phyloP scores from a whole-genome alignment of 2,113 vertebrate species.

The Chinchilla lanigera region DNA sequence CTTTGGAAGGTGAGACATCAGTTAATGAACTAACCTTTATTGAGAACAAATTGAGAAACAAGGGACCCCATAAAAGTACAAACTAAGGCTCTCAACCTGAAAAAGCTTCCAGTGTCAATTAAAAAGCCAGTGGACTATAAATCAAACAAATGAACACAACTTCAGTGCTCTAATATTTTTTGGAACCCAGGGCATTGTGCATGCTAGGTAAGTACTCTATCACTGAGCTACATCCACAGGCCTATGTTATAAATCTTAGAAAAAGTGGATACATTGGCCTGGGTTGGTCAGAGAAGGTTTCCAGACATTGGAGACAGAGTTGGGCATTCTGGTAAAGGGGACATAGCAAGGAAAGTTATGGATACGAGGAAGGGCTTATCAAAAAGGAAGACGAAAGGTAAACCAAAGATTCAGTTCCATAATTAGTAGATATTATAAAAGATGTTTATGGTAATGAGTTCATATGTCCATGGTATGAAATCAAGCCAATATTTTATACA shows the following conservation, averaged over 20 bases:
- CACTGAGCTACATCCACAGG: not conserved
- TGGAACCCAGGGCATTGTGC: not conserved
- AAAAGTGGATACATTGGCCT: not conserved
- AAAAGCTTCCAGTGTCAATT: not conserved
- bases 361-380: not conserved
- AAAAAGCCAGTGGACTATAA: not conserved
- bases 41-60: not conserved
- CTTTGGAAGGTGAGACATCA: not conserved
- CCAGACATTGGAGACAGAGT: not conserved
- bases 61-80: not conserved
- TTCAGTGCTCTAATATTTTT: not conserved
- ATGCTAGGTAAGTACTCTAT: not conserved
- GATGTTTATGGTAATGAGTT: not conserved
- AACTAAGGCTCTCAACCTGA: not conserved
- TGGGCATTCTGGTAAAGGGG: not conserved
- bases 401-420: not conserved
- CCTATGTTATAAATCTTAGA: not conserved
- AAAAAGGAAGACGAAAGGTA: not conserved
- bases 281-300: not conserved
- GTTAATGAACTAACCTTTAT: not conserved
- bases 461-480: not conserved
- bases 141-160: not conserved
- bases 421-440: not conserved
- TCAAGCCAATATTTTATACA: not conserved
- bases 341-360: not conserved